Percentiles rank a stretch among this genome's conserved stretches.
Evolutionary conservation across 2,888 invertebrate genomes (phyloP).

Genomic region (Chesias legatella): DNA sequence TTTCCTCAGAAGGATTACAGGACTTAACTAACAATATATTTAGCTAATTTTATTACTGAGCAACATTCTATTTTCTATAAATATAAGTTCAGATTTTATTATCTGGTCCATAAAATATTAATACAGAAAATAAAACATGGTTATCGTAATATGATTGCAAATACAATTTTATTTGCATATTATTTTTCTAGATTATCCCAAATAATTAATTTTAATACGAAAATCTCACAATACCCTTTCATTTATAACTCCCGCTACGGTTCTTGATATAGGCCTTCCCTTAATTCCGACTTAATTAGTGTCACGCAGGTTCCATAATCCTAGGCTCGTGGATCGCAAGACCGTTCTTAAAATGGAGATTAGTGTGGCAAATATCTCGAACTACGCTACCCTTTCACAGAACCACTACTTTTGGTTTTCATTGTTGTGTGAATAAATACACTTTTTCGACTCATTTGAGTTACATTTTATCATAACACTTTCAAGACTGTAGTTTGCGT

Average conservation of each 20-base stretch:
- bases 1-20: constrained; percentile 65
- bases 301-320: constrained; percentile 80
- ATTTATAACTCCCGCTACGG: constrained; percentile 76
- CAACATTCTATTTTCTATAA: too few relatives aligned
- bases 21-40: constrained; percentile 63
- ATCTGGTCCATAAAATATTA: background rate
- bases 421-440: constrained; percentile 9
- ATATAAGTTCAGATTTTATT: background rate
- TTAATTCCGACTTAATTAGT: constrained; percentile 80
- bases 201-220: constrained; percentile 54
- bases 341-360: constrained; percentile 81
- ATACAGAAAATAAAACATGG: too few relatives aligned
- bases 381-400: constrained; percentile 70
- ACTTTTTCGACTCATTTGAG: constrained; percentile 1
- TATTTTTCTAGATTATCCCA: constrained; percentile 17
- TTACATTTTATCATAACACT: constrained; percentile 2
- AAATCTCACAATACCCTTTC: constrained; percentile 74
- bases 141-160: too few relatives aligned
- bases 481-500: too few relatives aligned
- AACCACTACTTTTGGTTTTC: constrained; percentile 46
- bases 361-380: constrained; percentile 76
- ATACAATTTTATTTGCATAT: too few relatives aligned
- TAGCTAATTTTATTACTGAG: constrained; percentile 33
- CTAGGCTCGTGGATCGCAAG: constrained; percentile 74
- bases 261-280: constrained; percentile 76